Percentiles rank a stretch among this genome's conserved stretches.
phyloP scores from a whole-genome alignment of 1,140 invertebrate species.

The Temnothorax nylanderi region DNA sequence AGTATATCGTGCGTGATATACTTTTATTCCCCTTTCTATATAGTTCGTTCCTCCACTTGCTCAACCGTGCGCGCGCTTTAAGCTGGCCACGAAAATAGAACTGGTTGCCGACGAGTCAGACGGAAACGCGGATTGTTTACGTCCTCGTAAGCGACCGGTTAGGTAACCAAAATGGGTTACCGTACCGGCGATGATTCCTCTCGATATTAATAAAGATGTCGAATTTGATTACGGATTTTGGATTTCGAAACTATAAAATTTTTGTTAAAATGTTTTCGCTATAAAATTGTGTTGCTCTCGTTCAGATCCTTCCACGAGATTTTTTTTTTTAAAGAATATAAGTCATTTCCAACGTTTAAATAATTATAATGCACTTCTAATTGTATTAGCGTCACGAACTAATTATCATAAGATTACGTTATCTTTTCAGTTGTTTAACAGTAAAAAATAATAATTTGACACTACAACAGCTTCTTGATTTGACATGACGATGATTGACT shows the following conservation, averaged over 20 bases:
- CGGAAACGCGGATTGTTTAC: conserved; percentile 71
- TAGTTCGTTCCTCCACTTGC: conserved; percentile 22
- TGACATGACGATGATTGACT: background rate
- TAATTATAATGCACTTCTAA: conserved; percentile 4
- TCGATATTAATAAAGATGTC: conserved; percentile 48
- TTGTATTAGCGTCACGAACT: background rate
- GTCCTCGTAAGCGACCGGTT: conserved; percentile 58
- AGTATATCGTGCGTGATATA: background rate
- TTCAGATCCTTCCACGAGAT: background rate
- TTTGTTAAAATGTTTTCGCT: background rate
- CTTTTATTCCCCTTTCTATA: conserved; percentile 21
- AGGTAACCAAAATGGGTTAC: conserved; percentile 57
- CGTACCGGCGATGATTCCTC: conserved; percentile 33
- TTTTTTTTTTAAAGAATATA: background rate
- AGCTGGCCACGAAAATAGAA: conserved; percentile 58
- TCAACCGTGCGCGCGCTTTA: conserved; percentile 11
- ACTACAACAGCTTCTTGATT: background rate
- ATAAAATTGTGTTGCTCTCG: background rate
- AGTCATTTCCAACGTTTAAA: background rate
- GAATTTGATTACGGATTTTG: conserved; percentile 1
- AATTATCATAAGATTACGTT: background rate
- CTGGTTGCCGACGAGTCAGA: conserved; percentile 51
- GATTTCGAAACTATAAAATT: background rate
- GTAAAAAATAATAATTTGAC: background rate
- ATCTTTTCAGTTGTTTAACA: background rate